Base-by-base conservation (phyloP, 2,888 invertebrate species). In the Dicycla oo region DNA sequence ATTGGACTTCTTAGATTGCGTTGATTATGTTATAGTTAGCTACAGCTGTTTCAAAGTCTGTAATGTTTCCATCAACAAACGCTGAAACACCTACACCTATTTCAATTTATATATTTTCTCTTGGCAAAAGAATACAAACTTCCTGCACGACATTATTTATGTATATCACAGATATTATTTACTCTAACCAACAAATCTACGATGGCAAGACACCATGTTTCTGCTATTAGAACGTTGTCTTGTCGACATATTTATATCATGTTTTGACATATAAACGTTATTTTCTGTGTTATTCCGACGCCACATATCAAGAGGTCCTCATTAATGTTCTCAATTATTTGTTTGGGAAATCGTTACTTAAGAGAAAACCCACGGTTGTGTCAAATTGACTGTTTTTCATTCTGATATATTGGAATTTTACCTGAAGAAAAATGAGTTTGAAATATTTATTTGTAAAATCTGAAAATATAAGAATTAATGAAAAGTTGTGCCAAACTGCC, bases 181-280 rank as follows among this genome's bases (percentile, higher is more conserved):
- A 83, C 57, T 56, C 15, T 1, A 34, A 26, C 70, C 18, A 57
- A 78, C 78, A 77, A 77, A 79, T 75, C 49, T 69, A 43, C 40
- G 58, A 57, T 75, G 64, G 58, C 73, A 57, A 73, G 15, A 71
- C 60, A 60, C 57, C 40, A 26, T 80, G 85, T 86, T 73, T 68
- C 7, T 34, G 57, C 75, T 53, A 78, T 83, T 80, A 80, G 57
- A 66, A 54, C 58, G 72, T 81, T 86, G 73, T 71, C 43, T 63
- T 66, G 85, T 40, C 62, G 88, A 88, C 87, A 80, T 11, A 67
- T 84, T 82, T 73, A 86, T 73, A 61, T 67, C 26, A 72, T 73
- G 58, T 75, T 86, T 80, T 73, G 87, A 82, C 81, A 77, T 68
- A 71, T 65, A 78, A 75, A 82, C 57, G 70, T 45, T 80, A 30